These are phyloP conservation scores for Athalia rosae DNA, from an alignment of 2,888 invertebrate species.

Conservation along the genomic window DNA sequence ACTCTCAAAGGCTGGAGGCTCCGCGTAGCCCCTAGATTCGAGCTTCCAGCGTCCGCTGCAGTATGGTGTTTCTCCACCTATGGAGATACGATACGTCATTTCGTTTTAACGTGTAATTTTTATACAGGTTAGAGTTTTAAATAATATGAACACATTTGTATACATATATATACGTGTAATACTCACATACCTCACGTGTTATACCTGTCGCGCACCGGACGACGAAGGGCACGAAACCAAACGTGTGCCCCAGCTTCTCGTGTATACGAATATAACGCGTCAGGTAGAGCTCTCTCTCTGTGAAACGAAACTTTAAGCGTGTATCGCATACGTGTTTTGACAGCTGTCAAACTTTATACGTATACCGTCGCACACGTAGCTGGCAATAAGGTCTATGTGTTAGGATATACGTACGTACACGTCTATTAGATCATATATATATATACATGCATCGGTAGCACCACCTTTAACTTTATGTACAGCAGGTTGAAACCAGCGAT, in stretches of 20 bases:
- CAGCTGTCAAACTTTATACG: constrained; percentile 34
- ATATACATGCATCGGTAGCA: background rate
- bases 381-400: background rate
- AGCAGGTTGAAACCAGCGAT: too few relatives aligned
- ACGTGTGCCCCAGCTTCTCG: background rate
- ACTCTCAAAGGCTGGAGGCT: background rate
- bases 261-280: background rate
- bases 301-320: background rate
- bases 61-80: background rate
- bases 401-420: background rate
- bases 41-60: constrained; percentile 9
- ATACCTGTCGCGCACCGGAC: too few relatives aligned
- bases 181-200: too few relatives aligned
- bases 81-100: background rate
- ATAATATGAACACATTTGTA: background rate
- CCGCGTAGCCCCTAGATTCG: background rate
- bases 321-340: constrained; percentile 20
- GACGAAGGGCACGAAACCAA: background rate
- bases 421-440: background rate
- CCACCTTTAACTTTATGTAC: too few relatives aligned
- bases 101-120: too few relatives aligned
- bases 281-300: too few relatives aligned
- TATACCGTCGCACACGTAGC: constrained; percentile 11
- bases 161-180: background rate
- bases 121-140: background rate